Evolutionary conservation across 2,113 vertebrate genomes (phyloP).

Genomic region (Anoura caudifer): DNA sequence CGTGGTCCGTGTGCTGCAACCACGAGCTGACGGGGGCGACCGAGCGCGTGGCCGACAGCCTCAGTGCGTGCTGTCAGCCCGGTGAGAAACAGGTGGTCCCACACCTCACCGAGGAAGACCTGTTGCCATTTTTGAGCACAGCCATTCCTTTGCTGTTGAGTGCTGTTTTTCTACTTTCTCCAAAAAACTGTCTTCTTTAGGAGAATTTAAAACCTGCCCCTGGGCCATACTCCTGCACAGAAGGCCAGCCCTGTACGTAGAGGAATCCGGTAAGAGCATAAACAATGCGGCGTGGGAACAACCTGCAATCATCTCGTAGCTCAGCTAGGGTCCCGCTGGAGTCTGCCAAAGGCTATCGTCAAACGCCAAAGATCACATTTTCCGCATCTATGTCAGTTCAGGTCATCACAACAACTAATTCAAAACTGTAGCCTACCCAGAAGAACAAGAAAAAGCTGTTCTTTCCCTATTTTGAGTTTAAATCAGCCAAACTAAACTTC

Average conservation of each 20-base stretch:
- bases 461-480: not conserved
- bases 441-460: not conserved
- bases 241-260: not conserved
- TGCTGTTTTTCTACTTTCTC: not conserved
- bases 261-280: not conserved
- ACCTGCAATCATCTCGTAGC: not conserved
- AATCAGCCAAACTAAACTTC: conserved; percentile 66
- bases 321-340: not conserved
- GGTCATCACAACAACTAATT: conserved; percentile 12
- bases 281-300: not conserved
- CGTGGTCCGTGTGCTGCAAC: not conserved
- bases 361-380: not conserved
- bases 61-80: not conserved
- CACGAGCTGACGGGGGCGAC: too few species aligned
- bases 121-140: not conserved
- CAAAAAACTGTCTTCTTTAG: not conserved
- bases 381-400: not conserved
- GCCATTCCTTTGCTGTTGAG: not conserved
- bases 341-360: not conserved
- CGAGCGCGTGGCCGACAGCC: not conserved
- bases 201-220: not conserved
- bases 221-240: not conserved
- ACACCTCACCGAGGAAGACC: not conserved
- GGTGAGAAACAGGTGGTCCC: not conserved
- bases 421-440: conserved; percentile 21